Conservation (phyloP, 2,888 invertebrate genomes). For the Neoascia interrupta region DNA sequence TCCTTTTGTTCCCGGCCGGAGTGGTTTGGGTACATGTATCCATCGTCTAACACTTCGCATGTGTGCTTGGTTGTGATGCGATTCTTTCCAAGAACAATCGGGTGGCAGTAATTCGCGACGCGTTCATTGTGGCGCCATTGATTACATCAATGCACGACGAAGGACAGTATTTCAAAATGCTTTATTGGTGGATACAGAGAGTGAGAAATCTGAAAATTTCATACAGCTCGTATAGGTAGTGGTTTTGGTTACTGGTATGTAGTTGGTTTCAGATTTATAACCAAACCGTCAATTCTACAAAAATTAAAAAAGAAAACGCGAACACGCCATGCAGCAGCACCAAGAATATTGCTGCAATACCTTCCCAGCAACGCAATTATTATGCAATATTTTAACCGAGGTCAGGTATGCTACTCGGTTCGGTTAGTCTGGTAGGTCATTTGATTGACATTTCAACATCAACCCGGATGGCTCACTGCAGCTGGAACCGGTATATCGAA, state of each 20-base stretch:
- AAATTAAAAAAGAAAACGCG: background rate
- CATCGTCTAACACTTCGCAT: background rate
- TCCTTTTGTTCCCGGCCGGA: conserved; percentile 31
- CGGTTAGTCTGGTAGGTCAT: background rate
- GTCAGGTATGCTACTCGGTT: conserved; percentile 2
- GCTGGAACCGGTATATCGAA: conserved; percentile 1
- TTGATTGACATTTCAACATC: conserved; percentile 33
- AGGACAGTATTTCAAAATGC: conserved; percentile 22
- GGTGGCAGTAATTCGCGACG: conserved; percentile 37
- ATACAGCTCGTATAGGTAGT: too few species aligned
- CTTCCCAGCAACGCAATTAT: conserved; percentile 10
- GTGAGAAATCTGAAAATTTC: background rate
- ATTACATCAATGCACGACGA: conserved; percentile 41
- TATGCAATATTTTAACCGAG: conserved; percentile 34
- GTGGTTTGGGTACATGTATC: background rate
- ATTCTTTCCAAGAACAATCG: conserved; percentile 22
- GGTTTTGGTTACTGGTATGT: too few species aligned
- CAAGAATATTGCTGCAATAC: conserved; percentile 5
- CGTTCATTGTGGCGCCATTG: conserved; percentile 51
- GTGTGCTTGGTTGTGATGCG: background rate
- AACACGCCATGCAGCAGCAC: background rate
- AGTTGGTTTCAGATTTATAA: conserved; percentile 25
- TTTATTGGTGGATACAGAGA: background rate
- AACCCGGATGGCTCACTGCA: background rate
- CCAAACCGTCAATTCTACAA: background rate